Percentiles rank a stretch among this genome's conserved stretches.
Evolutionary conservation across 2,797 vertebrate genomes (phyloP).

Genomic region (Anolis apletophallus): DNA sequence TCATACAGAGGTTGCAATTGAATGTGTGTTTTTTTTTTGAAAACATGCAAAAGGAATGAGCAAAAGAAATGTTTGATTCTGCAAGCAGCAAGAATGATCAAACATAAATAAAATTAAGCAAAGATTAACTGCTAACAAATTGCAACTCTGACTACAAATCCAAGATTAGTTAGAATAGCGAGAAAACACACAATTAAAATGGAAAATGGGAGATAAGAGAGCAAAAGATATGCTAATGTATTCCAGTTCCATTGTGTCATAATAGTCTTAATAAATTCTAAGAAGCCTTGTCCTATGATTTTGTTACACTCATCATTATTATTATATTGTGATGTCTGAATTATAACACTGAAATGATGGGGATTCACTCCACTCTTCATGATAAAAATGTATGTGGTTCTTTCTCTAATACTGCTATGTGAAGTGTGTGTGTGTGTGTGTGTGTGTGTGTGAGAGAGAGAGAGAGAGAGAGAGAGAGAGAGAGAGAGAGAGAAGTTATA

Average conservation of each 20-base stretch:
- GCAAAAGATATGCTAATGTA: constrained; percentile 36
- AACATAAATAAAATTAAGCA: constrained; percentile 31
- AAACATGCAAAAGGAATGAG: background rate
- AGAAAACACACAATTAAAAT: constrained; percentile 16
- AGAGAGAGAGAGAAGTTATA: too few species aligned
- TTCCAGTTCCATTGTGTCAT: constrained; percentile 33
- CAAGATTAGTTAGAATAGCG: constrained; percentile 17
- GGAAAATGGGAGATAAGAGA: constrained; percentile 30
- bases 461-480: too few species aligned
- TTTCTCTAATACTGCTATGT: background rate
- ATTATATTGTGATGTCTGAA: constrained; percentile 35
- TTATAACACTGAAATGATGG: constrained; percentile 19
- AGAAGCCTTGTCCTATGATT: constrained; percentile 26
- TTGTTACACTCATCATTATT: constrained; percentile 22
- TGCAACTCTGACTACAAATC: constrained; percentile 15
- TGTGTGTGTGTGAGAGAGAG: too few species aligned
- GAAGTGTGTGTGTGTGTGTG: background rate
- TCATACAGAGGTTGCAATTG: constrained; percentile 19
- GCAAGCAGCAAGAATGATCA: background rate
- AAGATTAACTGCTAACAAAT: constrained; percentile 18
- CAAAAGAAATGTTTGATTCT: constrained; percentile 18
- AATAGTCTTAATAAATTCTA: constrained; percentile 41
- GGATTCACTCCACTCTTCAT: background rate
- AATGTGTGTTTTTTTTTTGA: constrained; percentile 2
- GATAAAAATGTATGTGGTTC: background rate